Conservation (phyloP, 2,888 invertebrate species). For the Pachycephus smyrnensis region DNA sequence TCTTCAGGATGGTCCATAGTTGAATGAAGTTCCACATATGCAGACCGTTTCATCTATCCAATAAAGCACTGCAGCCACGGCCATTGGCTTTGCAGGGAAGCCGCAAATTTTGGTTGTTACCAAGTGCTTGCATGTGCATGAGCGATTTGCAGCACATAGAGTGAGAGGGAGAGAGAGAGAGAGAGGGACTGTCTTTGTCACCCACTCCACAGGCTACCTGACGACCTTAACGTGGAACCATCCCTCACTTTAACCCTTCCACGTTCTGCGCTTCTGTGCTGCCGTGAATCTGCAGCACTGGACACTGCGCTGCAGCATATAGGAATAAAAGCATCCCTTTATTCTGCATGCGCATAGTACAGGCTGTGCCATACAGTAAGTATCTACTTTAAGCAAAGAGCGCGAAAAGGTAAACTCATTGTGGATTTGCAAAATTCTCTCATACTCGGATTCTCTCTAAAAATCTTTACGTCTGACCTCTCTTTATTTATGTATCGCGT, state of each 20-base stretch:
- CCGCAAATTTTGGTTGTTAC: neutral
- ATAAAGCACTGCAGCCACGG: no score
- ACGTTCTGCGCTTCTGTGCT: no score
- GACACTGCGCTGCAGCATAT: no score
- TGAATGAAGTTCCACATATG: neutral
- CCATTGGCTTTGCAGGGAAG: no score
- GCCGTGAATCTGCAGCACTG: no score
- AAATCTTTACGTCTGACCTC: neutral
- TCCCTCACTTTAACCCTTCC: no score
- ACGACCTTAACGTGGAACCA: no score
- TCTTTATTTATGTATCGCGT: neutral
- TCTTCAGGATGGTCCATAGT: neutral
- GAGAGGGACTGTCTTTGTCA: neutral
- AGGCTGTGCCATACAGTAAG: no score
- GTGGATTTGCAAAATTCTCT: neutral
- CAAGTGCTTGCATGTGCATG: slow-evolving; percentile 5
- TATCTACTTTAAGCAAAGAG: no score
- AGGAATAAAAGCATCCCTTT: no score
- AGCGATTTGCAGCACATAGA: neutral
- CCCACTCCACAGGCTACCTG: no score
- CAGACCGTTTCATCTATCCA: neutral
- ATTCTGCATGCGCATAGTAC: no score
- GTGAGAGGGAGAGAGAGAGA: neutral
- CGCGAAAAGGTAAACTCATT: neutral
- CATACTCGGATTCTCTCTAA: neutral